Evolutionary conservation across 1,140 invertebrate species (phyloP).

Genomic region (Tyrophagus putrescentiae): DNA sequence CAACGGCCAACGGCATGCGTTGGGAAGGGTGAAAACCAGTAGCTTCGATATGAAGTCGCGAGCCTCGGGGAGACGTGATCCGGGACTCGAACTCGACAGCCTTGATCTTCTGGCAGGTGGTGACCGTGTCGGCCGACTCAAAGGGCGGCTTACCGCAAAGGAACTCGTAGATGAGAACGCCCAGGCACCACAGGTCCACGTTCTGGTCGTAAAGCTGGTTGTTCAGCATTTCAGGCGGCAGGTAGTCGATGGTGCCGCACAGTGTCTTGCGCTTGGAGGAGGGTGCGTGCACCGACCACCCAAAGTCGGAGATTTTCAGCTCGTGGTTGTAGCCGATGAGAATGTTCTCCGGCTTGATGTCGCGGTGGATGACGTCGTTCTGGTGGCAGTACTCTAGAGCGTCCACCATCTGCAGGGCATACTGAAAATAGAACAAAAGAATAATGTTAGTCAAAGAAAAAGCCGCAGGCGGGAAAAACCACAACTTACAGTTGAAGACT

Average conservation of each 20-base stretch:
- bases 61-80: conserved; percentile 50
- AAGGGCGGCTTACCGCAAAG: conserved; percentile 86
- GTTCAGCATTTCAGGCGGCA: conserved; percentile 80
- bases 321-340: conserved; percentile 33
- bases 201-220: conserved; percentile 54
- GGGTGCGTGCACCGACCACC: conserved; percentile 38
- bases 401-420: conserved; percentile 38
- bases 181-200: conserved; percentile 75
- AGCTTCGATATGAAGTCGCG: conserved; percentile 65
- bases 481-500: conserved; percentile 26
- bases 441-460: background rate
- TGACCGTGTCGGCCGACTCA: conserved; percentile 50
- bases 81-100: conserved; percentile 58
- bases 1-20: conserved; percentile 51
- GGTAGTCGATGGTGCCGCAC: conserved; percentile 80
- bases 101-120: conserved; percentile 69
- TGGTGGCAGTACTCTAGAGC: conserved; percentile 44
- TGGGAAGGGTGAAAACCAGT: conserved; percentile 48
- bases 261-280: conserved; percentile 58
- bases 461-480: background rate
- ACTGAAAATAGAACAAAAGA: conserved; percentile 27
- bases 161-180: conserved; percentile 87
- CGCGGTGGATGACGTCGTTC: conserved; percentile 43
- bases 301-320: conserved; percentile 38
- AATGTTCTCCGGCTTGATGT: conserved; percentile 32